Evolutionary conservation across 2,888 invertebrate species (phyloP).

Genomic region (Bruchidius siliquastri): DNA sequence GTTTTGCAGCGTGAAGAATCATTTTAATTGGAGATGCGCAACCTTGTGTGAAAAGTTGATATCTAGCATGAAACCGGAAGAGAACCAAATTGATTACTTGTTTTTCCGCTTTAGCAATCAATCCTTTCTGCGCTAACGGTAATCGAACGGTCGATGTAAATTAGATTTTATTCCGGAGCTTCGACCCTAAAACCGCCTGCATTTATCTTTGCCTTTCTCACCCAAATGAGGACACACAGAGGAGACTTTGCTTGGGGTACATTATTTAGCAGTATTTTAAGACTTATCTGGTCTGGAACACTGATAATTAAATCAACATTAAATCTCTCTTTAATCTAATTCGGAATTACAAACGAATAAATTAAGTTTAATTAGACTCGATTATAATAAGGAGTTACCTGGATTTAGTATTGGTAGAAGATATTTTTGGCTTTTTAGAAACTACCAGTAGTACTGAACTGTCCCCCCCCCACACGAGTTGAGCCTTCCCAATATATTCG

Average conservation of each 20-base stretch:
- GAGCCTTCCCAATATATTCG: no score
- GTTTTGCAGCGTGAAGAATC: no score
- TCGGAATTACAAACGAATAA: neutral
- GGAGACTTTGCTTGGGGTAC: neutral
- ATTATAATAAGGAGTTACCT: neutral
- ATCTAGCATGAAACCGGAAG: neutral
- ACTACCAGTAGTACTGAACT: no score
- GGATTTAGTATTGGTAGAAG: no score
- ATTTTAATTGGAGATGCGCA: no score
- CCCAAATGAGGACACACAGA: neutral
- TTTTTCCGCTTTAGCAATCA: slow-evolving; percentile 16
- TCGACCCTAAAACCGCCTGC: neutral
- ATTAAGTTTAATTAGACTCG: neutral
- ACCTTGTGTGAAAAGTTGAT: no score
- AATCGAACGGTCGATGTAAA: slow-evolving; percentile 16
- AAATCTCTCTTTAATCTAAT: neutral
- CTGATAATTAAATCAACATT: neutral
- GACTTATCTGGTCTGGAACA: neutral
- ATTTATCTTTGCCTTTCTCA: neutral
- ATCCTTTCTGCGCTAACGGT: slow-evolving; percentile 10
- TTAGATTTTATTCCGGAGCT: slow-evolving; percentile 12
- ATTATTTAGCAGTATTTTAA: neutral
- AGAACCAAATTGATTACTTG: slow-evolving; percentile 14
- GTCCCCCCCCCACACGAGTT: no score
- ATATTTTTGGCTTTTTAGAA: no score